These are phyloP conservation scores for Eupelmus urozonus DNA, from an alignment of 2,888 invertebrate species.

Conservation along the genomic window DNA sequence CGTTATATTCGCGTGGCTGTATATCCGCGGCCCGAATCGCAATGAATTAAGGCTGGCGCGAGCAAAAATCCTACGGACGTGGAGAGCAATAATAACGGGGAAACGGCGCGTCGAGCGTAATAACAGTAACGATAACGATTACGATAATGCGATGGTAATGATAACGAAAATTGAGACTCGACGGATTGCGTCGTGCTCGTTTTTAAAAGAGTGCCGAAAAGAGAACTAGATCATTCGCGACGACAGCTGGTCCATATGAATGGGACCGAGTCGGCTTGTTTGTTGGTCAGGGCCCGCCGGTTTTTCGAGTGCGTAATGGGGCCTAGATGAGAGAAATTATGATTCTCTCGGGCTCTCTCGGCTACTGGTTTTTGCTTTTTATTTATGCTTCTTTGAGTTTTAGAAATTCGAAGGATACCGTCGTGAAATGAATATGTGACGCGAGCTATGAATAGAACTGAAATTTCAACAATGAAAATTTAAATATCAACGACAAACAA, in stretches of 20 bases:
- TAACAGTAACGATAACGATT: conserved; percentile 45
- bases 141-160: conserved; percentile 41
- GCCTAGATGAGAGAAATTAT: neutral
- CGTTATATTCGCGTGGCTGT: neutral
- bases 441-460: too few species aligned
- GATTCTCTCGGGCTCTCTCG: too few species aligned
- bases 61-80: neutral
- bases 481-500: too few species aligned
- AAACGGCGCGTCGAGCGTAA: too few species aligned
- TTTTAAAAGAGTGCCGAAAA: neutral
- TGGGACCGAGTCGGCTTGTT: neutral
- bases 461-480: too few species aligned
- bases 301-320: neutral
- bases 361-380: neutral
- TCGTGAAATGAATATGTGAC: too few species aligned
- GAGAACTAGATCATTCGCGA: neutral
- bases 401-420: too few species aligned
- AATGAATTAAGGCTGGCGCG: conserved; percentile 57
- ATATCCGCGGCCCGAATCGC: conserved; percentile 34
- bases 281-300: neutral
- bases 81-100: conserved; percentile 16
- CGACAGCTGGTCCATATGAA: neutral
- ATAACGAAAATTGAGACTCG: conserved; percentile 42
- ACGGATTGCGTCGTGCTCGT: too few species aligned
- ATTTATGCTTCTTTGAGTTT: neutral